These are phyloP conservation scores for Xanthia togata DNA, from an alignment of 2,888 invertebrate species.

Conservation along the genomic window DNA sequence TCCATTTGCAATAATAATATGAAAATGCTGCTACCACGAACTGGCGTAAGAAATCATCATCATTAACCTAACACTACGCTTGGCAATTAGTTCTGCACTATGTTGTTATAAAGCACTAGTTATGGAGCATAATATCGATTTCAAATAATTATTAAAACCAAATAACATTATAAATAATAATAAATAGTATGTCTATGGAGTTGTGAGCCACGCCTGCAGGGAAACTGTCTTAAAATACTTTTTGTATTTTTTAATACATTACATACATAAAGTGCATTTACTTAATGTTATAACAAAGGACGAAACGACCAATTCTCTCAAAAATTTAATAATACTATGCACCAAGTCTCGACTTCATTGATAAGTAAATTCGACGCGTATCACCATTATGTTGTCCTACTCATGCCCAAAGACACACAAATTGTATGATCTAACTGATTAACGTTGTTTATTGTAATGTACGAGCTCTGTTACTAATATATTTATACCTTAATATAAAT, in stretches of 20 bases:
- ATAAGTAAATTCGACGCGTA: background rate
- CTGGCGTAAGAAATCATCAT: background rate
- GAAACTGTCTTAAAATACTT: background rate
- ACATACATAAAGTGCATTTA: background rate
- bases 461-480: slow-evolving; percentile 65
- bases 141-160: background rate
- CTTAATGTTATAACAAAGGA: background rate
- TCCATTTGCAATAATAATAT: background rate
- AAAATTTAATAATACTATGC: slow-evolving; percentile 36
- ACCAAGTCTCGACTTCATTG: slow-evolving; percentile 18
- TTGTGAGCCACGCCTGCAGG: background rate
- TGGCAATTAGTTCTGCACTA: background rate
- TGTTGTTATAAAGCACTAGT: slow-evolving; percentile 30
- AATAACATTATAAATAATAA: background rate
- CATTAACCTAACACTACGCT: background rate
- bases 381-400: background rate
- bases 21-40: background rate
- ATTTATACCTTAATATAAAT: slow-evolving; percentile 67
- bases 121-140: slow-evolving; percentile 22
- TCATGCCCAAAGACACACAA: slow-evolving; percentile 52
- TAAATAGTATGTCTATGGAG: background rate
- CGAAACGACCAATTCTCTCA: no score
- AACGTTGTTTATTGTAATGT: slow-evolving; percentile 50
- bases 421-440: slow-evolving; percentile 41
- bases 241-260: slow-evolving; percentile 2